A percentile compares a stretch with the other conserved stretches of the same genome.
These are phyloP conservation scores for Leptocoma aspasia DNA, from an alignment of 2,113 vertebrate genomes.

Conservation along the genomic window DNA sequence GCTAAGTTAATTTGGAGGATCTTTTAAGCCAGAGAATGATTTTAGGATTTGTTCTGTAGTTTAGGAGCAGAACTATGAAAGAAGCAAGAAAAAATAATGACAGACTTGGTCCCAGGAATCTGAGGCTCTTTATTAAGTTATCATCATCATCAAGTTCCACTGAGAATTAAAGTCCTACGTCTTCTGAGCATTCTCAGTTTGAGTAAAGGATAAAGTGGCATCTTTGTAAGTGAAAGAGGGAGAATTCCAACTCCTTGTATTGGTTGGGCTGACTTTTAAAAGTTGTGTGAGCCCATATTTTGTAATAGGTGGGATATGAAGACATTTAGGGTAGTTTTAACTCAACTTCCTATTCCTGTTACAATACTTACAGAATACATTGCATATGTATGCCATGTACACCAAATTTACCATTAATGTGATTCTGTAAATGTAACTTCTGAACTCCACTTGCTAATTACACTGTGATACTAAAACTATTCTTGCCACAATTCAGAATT, in stretches of 20 bases:
- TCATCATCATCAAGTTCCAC: not conserved
- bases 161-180: not conserved
- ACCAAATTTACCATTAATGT: not conserved
- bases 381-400: not conserved
- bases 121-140: not conserved
- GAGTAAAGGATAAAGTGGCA: not conserved
- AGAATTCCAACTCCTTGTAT: not conserved
- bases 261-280: not conserved
- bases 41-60: not conserved
- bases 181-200: rapidly evolving
- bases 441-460: not conserved
- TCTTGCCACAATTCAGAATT: not conserved
- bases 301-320: not conserved
- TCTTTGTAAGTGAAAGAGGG: not conserved
- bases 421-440: not conserved
- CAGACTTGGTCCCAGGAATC: not conserved
- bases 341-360: not conserved
- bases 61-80: not conserved
- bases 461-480: not conserved
- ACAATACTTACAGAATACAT: not conserved
- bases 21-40: not conserved
- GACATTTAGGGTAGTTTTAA: not conserved
- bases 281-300: not conserved
- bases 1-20: not conserved
- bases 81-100: not conserved